Conservation (phyloP, 2,888 invertebrate genomes). For the Candidula unifasciata region DNA sequence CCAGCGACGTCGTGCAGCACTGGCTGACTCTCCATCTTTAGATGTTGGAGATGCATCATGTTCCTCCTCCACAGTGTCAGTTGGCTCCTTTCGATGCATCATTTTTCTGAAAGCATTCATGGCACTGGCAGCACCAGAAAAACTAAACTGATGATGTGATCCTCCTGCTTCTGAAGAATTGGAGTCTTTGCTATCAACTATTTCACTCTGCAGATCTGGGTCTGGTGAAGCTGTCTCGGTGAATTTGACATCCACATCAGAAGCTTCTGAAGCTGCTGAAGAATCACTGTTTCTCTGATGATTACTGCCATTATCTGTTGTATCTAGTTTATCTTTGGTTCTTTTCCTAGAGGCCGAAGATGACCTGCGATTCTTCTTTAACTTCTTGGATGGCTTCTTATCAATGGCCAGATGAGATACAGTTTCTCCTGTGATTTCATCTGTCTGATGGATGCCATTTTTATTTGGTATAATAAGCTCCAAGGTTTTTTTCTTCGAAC, state of each 20-base stretch:
- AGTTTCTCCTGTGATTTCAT: conserved; percentile 1
- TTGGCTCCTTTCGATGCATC: conserved; percentile 38
- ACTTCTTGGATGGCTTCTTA: neutral
- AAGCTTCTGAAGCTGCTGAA: conserved; percentile 40
- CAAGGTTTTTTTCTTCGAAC: conserved; percentile 47
- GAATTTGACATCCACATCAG: conserved; percentile 43
- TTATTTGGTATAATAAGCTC: conserved; percentile 48
- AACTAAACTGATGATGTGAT: neutral
- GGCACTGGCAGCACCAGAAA: conserved; percentile 46
- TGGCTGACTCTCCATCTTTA: neutral
- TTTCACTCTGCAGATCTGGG: neutral
- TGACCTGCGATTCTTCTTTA: neutral
- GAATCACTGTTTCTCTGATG: conserved; percentile 39
- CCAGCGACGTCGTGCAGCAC: conserved; percentile 61
- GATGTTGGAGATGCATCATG: conserved; percentile 16
- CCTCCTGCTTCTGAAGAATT: neutral
- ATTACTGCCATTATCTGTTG: neutral
- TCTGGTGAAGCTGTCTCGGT: conserved; percentile 15
- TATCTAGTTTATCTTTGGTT: conserved; percentile 12
- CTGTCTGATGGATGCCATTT: conserved; percentile 1
- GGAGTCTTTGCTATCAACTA: neutral
- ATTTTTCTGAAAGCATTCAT: conserved; percentile 52
- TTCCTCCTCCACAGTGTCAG: conserved; percentile 46
- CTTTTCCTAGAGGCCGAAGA: conserved; percentile 13
- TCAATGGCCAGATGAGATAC: neutral